phyloP scores from a whole-genome alignment of 2,113 vertebrate species.

The Bos indicus region DNA sequence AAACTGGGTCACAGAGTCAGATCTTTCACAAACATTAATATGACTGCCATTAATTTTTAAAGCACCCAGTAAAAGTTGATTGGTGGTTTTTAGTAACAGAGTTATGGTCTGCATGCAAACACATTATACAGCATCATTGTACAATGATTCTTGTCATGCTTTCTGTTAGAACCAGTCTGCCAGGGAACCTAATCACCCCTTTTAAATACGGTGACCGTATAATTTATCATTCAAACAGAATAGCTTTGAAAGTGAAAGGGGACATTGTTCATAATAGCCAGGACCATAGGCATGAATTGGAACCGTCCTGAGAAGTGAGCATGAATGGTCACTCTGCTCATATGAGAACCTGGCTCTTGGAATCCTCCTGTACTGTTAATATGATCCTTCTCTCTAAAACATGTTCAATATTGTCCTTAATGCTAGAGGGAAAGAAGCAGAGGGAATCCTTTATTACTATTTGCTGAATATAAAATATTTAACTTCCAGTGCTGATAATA shows the following conservation, averaged over 20 bases:
- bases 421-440: background rate
- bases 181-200: slow-evolving; percentile 15
- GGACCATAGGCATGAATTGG: background rate
- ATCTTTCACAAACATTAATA: slow-evolving; percentile 12
- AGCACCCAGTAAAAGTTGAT: background rate
- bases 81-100: slow-evolving; percentile 39
- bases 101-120: slow-evolving; percentile 4
- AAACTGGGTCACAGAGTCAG: slow-evolving; percentile 47
- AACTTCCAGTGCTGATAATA: slow-evolving; percentile 36
- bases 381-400: background rate
- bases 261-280: background rate
- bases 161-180: slow-evolving; percentile 10
- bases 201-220: background rate
- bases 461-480: slow-evolving; percentile 36
- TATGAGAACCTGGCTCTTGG: background rate
- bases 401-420: background rate
- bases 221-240: background rate
- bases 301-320: background rate
- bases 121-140: background rate
- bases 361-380: background rate
- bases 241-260: slow-evolving; percentile 5
- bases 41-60: slow-evolving; percentile 52
- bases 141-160: slow-evolving; percentile 4
- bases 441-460: slow-evolving; percentile 1
- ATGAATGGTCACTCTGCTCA: background rate